A percentile compares a stretch with the other conserved stretches of the same genome.
Evolutionary conservation across 2,888 invertebrate genomes (phyloP).

Genomic region (Melitaea athalia): DNA sequence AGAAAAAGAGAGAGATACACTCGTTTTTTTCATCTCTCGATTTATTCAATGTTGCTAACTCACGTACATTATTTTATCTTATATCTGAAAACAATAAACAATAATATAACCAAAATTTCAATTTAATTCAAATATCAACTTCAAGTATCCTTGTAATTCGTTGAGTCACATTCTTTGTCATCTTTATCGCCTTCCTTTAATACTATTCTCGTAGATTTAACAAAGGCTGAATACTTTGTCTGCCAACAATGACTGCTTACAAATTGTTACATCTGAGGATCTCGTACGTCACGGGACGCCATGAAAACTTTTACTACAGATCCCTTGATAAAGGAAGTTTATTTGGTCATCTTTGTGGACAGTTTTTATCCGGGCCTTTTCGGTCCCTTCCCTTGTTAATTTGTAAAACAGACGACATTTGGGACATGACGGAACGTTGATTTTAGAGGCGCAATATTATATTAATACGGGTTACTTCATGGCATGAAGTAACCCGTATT

Average conservation of each 20-base stretch:
- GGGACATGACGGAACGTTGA: not conserved
- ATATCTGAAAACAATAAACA: too few relatives aligned
- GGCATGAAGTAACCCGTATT: too few relatives aligned
- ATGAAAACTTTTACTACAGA: conserved; percentile 27
- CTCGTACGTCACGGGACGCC: conserved; percentile 22
- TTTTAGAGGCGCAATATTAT: not conserved
- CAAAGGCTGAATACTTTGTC: conserved; percentile 3
- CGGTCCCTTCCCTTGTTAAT: not conserved
- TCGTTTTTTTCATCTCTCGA: too few relatives aligned
- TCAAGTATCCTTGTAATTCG: not conserved
- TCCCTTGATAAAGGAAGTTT: conserved; percentile 18
- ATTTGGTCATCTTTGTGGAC: conserved; percentile 14
- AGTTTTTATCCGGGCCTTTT: not conserved
- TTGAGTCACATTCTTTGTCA: not conserved
- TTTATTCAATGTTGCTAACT: too few relatives aligned
- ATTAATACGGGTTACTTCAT: not conserved
- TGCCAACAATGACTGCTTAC: conserved; percentile 23
- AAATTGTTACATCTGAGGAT: conserved; percentile 15
- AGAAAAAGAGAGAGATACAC: too few relatives aligned
- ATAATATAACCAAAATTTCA: not conserved
- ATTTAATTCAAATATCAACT: not conserved
- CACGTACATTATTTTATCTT: too few relatives aligned
- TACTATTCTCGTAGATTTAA: conserved; percentile 12
- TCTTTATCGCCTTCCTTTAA: conserved; percentile 6
- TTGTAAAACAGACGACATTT: not conserved